Conservation (phyloP, 2,113 vertebrate genomes). For the Phasianus colchicus region DNA sequence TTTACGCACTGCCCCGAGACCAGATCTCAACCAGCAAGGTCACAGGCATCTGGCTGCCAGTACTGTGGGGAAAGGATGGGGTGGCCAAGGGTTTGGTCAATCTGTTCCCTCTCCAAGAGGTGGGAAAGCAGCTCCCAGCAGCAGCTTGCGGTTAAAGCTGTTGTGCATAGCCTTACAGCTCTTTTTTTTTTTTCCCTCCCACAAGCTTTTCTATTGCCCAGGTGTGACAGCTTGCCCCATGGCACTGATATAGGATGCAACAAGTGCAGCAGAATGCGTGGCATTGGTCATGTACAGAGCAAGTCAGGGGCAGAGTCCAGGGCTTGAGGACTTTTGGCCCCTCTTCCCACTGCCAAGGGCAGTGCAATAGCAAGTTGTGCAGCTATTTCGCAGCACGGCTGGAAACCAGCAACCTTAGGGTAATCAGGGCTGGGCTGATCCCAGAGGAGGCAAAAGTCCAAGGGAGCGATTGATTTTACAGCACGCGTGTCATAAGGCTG, state of each 20-base stretch:
- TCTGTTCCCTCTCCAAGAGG: not conserved
- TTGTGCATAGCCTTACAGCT: not conserved
- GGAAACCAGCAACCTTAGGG: not conserved
- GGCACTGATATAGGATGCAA: accelerated
- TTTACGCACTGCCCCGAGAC: not conserved
- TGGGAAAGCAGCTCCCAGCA: not conserved
- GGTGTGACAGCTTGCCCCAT: not conserved
- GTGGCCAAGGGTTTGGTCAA: not conserved
- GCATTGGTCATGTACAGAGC: not conserved
- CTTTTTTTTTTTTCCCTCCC: not conserved
- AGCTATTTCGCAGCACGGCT: not conserved
- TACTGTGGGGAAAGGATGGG: not conserved
- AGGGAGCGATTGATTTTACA: not conserved
- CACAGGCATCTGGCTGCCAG: not conserved
- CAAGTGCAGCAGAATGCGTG: not conserved
- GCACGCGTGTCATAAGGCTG: accelerated
- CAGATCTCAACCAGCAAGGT: not conserved
- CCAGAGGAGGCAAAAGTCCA: not conserved
- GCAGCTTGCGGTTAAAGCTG: not conserved
- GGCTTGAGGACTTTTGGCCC: not conserved
- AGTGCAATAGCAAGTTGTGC: not conserved
- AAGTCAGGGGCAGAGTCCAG: not conserved
- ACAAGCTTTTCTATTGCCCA: not conserved
- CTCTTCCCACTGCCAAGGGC: not conserved
- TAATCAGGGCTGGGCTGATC: not conserved